phyloP scores from a whole-genome alignment of 2,888 invertebrate species.

The Neoitamus cyanurus region DNA sequence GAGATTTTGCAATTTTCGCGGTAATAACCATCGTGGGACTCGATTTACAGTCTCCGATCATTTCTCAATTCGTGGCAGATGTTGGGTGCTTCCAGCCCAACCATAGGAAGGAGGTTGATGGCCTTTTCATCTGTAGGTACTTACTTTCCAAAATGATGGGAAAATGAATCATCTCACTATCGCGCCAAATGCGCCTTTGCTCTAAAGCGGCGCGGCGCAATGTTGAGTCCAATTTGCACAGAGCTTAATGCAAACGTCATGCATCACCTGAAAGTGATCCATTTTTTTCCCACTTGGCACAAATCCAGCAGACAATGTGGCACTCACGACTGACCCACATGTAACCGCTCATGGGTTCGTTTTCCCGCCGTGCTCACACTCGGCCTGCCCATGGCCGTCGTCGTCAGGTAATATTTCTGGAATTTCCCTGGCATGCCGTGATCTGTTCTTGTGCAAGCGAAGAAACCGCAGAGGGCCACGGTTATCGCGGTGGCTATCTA shows the following conservation, averaged over 20 bases:
- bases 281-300: not conserved
- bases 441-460: constrained; percentile 7
- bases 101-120: not conserved
- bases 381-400: not conserved
- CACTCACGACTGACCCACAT: constrained; percentile 30
- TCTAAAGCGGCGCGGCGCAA: not conserved
- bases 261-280: not conserved
- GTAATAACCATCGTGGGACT: not conserved
- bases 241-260: not conserved
- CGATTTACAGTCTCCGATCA: not conserved
- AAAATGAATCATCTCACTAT: not conserved
- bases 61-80: not conserved
- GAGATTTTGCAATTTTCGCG: constrained; percentile 12
- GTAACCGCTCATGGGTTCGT: not conserved
- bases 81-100: not conserved
- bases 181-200: too few relatives aligned
- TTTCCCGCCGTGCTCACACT: not conserved
- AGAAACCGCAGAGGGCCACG: not conserved
- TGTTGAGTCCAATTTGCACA: too few relatives aligned
- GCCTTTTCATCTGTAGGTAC: not conserved
- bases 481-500: not conserved
- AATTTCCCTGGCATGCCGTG: not conserved
- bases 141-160: not conserved
- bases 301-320: not conserved
- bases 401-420: not conserved